A percentile compares a stretch with the other conserved stretches of the same genome.
phyloP scores from a whole-genome alignment of 2,113 vertebrate species.

The Macroglossus sobrinus region DNA sequence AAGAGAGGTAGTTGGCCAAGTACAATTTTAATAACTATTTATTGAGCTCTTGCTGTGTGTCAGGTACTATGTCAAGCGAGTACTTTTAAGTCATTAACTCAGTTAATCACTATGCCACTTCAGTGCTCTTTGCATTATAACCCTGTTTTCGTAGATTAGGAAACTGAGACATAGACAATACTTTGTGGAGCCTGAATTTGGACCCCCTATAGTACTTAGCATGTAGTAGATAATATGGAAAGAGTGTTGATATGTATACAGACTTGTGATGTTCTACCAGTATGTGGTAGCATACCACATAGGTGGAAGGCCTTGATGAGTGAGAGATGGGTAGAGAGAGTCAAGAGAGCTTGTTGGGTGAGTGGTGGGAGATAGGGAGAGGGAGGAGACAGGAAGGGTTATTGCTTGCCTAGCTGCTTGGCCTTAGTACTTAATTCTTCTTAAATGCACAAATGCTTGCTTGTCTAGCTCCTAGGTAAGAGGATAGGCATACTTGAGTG shows the following conservation, averaged over 20 bases:
- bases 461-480: not conserved
- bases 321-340: not conserved
- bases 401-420: not conserved
- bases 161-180: not conserved
- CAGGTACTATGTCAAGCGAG: not conserved
- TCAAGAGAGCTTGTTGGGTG: not conserved
- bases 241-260: not conserved
- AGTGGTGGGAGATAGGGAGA: too few relatives aligned
- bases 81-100: not conserved
- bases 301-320: not conserved
- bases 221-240: not conserved
- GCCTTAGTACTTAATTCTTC: not conserved
- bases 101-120: not conserved
- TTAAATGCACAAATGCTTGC: not conserved
- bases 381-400: too few relatives aligned
- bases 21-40: not conserved
- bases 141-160: not conserved
- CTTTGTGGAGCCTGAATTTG: not conserved
- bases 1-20: not conserved
- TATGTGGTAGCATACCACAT: not conserved
- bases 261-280: not conserved
- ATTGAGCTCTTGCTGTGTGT: not conserved
- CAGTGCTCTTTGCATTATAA: not conserved
- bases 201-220: not conserved
- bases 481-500: not conserved